Evolutionary conservation across 2,113 vertebrate genomes (phyloP).

Genomic region (Melozone crissalis): DNA sequence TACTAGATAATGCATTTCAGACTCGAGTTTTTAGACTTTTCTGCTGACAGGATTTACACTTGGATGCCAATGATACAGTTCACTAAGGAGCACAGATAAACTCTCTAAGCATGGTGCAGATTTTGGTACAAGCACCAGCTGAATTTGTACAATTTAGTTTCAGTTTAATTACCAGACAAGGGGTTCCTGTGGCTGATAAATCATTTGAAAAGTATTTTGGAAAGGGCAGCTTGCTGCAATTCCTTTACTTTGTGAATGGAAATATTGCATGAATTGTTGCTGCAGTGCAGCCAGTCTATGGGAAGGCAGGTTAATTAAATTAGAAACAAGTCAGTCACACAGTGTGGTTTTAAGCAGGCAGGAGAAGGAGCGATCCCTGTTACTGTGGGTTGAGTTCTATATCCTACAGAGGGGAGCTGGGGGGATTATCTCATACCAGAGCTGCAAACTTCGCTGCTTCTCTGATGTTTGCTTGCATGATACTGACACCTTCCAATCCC

Average conservation of each 20-base stretch:
- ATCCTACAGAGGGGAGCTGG: not conserved
- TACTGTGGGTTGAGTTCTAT: not conserved
- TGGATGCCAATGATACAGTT: not conserved
- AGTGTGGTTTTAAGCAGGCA: not conserved
- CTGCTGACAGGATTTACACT: not conserved
- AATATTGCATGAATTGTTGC: not conserved
- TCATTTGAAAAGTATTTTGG: not conserved
- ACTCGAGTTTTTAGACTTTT: not conserved
- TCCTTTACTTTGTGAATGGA: not conserved
- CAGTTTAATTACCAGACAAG: not conserved
- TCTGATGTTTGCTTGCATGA: not conserved
- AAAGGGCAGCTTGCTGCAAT: not conserved
- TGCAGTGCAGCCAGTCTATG: not conserved
- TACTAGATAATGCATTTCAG: not conserved
- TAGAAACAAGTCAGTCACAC: not conserved
- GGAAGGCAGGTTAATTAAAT: not conserved
- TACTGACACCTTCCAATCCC: not conserved
- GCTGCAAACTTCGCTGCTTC: not conserved
- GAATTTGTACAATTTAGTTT: not conserved
- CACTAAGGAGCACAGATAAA: not conserved
- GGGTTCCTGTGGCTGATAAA: not conserved
- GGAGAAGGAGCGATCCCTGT: not conserved
- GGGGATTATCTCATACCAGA: not conserved
- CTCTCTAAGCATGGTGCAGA: not conserved
- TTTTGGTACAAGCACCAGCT: not conserved